Conservation (phyloP, 2,797 vertebrate species). For the Etheostoma nigrum region DNA sequence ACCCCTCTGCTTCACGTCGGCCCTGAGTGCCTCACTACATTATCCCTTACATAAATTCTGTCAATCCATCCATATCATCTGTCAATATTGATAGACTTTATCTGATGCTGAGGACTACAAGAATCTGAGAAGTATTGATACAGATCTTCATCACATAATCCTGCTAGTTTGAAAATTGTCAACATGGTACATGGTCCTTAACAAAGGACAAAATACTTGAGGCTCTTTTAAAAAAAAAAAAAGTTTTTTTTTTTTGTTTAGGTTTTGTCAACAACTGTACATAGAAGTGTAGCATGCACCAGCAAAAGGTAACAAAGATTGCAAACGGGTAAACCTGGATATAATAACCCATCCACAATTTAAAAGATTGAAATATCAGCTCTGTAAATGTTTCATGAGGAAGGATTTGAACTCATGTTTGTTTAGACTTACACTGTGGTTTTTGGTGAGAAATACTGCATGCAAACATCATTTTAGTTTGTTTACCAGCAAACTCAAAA, state of each 20-base stretch:
- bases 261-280: neutral
- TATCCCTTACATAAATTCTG: neutral
- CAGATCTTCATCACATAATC: neutral
- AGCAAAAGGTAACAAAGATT: neutral
- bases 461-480: conserved; percentile 1
- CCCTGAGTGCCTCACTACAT: too few relatives aligned
- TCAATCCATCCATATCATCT: neutral
- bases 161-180: conserved; percentile 13
- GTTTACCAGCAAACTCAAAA: neutral
- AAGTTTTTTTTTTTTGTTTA: conserved; percentile 7
- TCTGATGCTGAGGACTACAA: neutral
- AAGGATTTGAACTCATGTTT: neutral
- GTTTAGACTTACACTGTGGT: neutral
- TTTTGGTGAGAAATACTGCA: neutral
- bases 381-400: conserved; percentile 5
- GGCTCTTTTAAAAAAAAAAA: too few relatives aligned
- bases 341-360: neutral
- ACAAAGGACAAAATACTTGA: neutral
- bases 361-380: neutral
- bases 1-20: too few relatives aligned
- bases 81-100: neutral
- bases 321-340: neutral
- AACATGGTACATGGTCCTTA: too few relatives aligned
- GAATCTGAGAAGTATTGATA: neutral
- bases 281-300: neutral